phyloP scores from a whole-genome alignment of 2,797 vertebrate genomes.

The Threskiornis aethiopicus region DNA sequence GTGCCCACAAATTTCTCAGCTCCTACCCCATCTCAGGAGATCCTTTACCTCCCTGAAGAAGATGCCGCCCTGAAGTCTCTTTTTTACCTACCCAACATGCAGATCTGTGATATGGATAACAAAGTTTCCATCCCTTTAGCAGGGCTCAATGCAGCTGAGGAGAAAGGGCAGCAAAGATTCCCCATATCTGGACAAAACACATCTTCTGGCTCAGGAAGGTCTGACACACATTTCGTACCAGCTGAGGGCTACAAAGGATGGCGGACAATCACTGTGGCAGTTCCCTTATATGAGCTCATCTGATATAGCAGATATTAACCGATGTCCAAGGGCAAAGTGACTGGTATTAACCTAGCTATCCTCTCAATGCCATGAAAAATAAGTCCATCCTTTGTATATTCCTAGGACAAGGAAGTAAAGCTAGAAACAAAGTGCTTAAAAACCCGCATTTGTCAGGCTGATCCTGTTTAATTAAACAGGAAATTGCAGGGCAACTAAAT shows the following conservation, averaged over 20 bases:
- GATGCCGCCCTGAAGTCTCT: background rate
- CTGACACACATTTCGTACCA: background rate
- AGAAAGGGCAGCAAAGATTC: background rate
- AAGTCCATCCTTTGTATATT: background rate
- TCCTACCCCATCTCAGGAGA: background rate
- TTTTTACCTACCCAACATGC: background rate
- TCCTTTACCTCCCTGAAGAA: background rate
- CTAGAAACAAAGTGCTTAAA: constrained; percentile 31
- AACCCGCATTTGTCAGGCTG: constrained; percentile 40
- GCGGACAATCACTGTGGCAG: background rate
- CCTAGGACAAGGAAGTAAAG: background rate
- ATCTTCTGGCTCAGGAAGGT: background rate
- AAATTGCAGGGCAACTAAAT: constrained; percentile 58
- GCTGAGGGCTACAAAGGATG: background rate
- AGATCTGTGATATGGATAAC: background rate
- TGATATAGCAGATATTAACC: background rate
- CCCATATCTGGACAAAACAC: background rate
- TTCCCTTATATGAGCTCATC: background rate
- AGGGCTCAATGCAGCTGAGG: background rate
- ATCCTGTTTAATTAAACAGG: constrained; percentile 69
- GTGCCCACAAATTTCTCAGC: background rate
- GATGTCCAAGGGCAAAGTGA: background rate
- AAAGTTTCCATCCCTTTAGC: background rate
- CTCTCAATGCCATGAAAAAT: background rate
- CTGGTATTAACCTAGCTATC: background rate